Percentiles rank a stretch among this genome's conserved stretches.
phyloP scores from a whole-genome alignment of 37 sponge, comb jelly and placozoan species.

The Sycon ciliatum region DNA sequence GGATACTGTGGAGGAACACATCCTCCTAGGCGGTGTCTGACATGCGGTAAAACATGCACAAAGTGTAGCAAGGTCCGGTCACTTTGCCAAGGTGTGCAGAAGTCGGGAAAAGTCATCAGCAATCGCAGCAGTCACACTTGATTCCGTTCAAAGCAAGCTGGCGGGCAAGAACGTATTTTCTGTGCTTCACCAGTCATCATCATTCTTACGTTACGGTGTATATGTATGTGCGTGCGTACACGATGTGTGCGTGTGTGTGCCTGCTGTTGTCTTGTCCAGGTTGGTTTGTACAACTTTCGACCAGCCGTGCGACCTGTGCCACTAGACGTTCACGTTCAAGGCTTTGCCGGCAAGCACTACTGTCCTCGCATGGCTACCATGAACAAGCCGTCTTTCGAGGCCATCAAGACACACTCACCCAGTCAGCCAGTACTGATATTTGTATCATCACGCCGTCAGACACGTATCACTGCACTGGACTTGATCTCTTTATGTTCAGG shows the following conservation, averaged over 20 bases:
- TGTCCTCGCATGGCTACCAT: constrained; percentile 99
- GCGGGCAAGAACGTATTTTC: no score
- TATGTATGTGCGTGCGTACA: not conserved
- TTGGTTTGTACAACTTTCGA: constrained; percentile 92
- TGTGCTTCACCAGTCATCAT: no score
- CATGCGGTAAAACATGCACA: no score
- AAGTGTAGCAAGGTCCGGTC: no score
- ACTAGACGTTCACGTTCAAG: constrained; percentile 87
- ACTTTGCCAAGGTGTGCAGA: no score
- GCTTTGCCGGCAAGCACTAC: constrained; percentile 95
- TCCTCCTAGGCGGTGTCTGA: no score
- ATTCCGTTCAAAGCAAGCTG: no score
- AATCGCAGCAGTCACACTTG: no score
- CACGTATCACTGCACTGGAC: constrained; percentile 89
- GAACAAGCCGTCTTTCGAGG: constrained; percentile 93
- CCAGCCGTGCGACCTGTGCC: constrained; percentile 98
- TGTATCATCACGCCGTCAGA: constrained; percentile 96
- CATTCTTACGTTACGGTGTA: no score
- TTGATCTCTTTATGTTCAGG: constrained; percentile 68
- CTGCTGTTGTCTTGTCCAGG: constrained; percentile 18
- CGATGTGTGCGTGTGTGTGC: not conserved
- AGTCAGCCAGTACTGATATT: constrained; percentile 84
- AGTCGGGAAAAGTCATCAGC: no score
- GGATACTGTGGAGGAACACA: no score
- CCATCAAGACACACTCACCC: constrained; percentile 85